Conservation (phyloP, 2,888 invertebrate species). For the Oscheius myriophilus region DNA sequence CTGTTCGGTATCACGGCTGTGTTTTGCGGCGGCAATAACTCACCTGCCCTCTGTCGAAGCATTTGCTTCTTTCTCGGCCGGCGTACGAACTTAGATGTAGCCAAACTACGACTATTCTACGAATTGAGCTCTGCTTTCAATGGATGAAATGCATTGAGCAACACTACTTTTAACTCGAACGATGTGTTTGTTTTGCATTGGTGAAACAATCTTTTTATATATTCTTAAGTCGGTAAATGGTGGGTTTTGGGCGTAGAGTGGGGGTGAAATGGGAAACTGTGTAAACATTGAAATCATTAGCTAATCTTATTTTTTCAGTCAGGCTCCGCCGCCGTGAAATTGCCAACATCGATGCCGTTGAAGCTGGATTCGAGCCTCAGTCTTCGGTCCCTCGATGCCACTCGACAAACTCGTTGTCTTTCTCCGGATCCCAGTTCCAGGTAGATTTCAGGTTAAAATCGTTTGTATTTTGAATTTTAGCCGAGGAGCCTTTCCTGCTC, state of each 20-base stretch:
- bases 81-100: conserved; percentile 3
- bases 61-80: conserved; percentile 25
- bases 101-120: background rate
- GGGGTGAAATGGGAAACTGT: background rate
- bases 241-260: conserved; percentile 1
- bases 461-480: background rate
- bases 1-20: conserved; percentile 25
- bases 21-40: conserved; percentile 29
- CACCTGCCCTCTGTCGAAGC: conserved; percentile 27
- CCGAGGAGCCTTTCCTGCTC: no score
- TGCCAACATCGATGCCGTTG: conserved; percentile 43
- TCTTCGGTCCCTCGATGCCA: conserved; percentile 49
- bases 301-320: conserved; percentile 36
- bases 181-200: conserved; percentile 29
- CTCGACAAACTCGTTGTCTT: conserved; percentile 50
- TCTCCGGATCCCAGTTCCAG: conserved; percentile 47
- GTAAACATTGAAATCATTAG: background rate
- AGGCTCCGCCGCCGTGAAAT: conserved; percentile 46
- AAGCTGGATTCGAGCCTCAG: conserved; percentile 51
- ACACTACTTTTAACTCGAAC: conserved; percentile 5
- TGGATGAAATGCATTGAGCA: background rate
- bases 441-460: conserved; percentile 17
- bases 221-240: conserved; percentile 12
- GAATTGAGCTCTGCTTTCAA: background rate
- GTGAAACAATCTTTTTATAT: background rate